These are phyloP conservation scores for Polydrusus cervinus DNA, from an alignment of 2,888 invertebrate species.

Conservation along the genomic window DNA sequence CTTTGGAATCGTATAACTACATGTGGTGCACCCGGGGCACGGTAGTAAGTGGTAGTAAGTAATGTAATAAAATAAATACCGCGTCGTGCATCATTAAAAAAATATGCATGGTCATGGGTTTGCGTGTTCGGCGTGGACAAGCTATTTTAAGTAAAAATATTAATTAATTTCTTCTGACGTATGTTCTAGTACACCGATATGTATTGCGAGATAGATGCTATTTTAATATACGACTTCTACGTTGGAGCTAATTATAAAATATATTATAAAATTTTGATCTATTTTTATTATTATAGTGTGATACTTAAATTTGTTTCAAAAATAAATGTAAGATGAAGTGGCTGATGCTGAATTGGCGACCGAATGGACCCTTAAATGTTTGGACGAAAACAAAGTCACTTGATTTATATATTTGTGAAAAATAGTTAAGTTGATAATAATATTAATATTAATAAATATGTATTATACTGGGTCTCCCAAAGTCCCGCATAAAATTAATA, in stretches of 20 bases:
- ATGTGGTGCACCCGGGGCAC: too few relatives aligned
- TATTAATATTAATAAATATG: too few relatives aligned
- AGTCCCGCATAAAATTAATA: too few relatives aligned
- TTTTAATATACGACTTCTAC: conserved; percentile 27
- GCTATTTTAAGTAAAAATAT: conserved; percentile 12
- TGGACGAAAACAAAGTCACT: too few relatives aligned
- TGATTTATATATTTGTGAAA: too few relatives aligned
- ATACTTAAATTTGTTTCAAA: conserved; percentile 19
- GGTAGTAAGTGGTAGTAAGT: neutral
- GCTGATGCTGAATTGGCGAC: neutral
- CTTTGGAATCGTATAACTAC: too few relatives aligned
- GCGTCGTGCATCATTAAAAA: neutral
- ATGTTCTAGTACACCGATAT: conserved; percentile 21
- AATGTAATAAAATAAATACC: neutral
- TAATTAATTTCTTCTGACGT: conserved; percentile 25
- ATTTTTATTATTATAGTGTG: conserved; percentile 31
- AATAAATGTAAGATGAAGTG: neutral
- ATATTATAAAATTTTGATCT: conserved; percentile 33
- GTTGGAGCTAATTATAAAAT: conserved; percentile 46
- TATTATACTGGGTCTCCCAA: too few relatives aligned
- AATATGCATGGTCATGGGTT: conserved; percentile 11
- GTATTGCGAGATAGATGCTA: conserved; percentile 19
- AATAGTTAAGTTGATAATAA: too few relatives aligned
- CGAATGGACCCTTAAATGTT: too few relatives aligned
- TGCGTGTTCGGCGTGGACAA: conserved; percentile 8